Base-by-base conservation (phyloP, 2,113 vertebrate genomes). In the Nannobrachium achirus region DNA sequence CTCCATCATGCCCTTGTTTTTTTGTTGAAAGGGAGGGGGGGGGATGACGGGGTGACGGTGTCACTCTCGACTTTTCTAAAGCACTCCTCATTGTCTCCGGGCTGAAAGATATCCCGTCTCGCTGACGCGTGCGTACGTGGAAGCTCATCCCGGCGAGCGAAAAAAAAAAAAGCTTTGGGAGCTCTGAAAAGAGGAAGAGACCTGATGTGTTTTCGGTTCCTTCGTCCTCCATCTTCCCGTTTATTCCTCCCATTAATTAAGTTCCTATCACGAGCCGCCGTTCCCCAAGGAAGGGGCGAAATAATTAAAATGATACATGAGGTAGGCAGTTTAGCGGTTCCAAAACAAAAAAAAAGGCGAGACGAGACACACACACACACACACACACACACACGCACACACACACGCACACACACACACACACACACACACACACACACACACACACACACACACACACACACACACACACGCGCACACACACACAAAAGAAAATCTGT, bases 221-320 rank as follows among this genome's bases (percentile, higher is more conserved):
- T 20, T 20, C n/a, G 18, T 52, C 18, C 50, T 48, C 50, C 50
- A 10, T 16, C 14, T 52, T 45, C 48, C 20, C 19, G 15, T 84
- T 90, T 90, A 87, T 92, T 93, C 81, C 90, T 69, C 73, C 81
- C 83, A 83, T 89, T 92, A 93, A 93, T 94, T 93, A 93, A 90
- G 91, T 91, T 91, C 80, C 85, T 77, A 80, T 68, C 88, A 87
- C 79, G 69, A 48, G 74, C 39, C 42, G 9, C 53, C 55, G 65
- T 74, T 87, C 93, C 88, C 83, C 59, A 83, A 88, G 90, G 90
- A 92, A 88, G 82, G 72, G 71, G 79, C 88, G 90, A 91, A 92
- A 88, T 92, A 92, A 94, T 94, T 92, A 91, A 89, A 92, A 86
- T 84, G 81, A 90, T 93, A 72, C 88, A 90, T 80, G 90, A 91